Conservation (phyloP, 1,140 invertebrate species). For the Neuroterus valhalla region DNA sequence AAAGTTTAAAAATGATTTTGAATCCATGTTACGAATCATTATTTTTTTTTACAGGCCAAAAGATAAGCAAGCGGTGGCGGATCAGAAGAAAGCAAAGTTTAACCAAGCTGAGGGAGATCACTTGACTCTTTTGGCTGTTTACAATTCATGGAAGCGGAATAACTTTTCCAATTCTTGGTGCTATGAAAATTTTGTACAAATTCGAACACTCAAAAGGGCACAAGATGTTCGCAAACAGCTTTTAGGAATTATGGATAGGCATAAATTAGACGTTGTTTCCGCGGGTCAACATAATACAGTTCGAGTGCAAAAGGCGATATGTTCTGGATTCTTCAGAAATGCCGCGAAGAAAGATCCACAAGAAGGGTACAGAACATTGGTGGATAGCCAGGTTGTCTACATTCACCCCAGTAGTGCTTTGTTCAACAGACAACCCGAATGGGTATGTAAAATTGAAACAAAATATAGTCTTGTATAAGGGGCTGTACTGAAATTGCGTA, state of each 20-base stretch:
- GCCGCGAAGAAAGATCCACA: constrained; percentile 99
- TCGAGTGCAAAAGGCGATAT: constrained; percentile 97
- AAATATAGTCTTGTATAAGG: too few relatives aligned
- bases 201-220: constrained; percentile 95
- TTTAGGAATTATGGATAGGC: constrained; percentile 97
- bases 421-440: constrained; percentile 98
- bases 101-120: constrained; percentile 99
- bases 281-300: constrained; percentile 94
- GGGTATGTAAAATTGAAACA: constrained; percentile 80
- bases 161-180: constrained; percentile 99
- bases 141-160: constrained; percentile 99
- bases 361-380: constrained; percentile 97
- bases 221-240: constrained; percentile 99
- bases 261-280: constrained; percentile 97
- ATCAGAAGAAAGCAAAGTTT: constrained; percentile 99
- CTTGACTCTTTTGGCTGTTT: constrained; percentile 97
- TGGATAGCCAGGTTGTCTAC: constrained; percentile 98
- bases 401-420: constrained; percentile 99
- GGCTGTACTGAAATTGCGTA: too few relatives aligned
- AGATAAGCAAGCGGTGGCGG: constrained; percentile 98
- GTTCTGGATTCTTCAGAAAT: constrained; percentile 99
- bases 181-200: constrained; percentile 99
- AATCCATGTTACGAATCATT: constrained; percentile 32
- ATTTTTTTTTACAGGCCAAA: constrained; percentile 79
- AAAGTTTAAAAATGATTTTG: neutral